A percentile compares a stretch with the other conserved stretches of the same genome.
These are phyloP conservation scores for Ectobius pallidus DNA, from an alignment of 2,888 invertebrate genomes.

Conservation along the genomic window DNA sequence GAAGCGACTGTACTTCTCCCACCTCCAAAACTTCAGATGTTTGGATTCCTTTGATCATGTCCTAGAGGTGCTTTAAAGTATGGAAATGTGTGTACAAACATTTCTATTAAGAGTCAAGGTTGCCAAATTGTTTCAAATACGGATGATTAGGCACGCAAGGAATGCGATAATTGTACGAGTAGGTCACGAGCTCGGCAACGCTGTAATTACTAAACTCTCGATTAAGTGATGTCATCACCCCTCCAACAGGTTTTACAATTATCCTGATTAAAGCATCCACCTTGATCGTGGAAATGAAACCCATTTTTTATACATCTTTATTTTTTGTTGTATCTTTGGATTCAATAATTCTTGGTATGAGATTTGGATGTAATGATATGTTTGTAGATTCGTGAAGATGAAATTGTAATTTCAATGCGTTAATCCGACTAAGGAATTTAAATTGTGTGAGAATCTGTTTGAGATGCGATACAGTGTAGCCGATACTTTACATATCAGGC, in stretches of 20 bases:
- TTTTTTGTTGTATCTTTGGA: no score
- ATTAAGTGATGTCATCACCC: conserved; percentile 28
- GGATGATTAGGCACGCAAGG: conserved; percentile 20
- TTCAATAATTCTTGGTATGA: background rate
- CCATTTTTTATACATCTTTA: no score
- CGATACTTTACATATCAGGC: background rate
- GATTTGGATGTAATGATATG: background rate
- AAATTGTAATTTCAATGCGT: background rate
- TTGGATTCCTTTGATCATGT: no score
- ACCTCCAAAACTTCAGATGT: no score
- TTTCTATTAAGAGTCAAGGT: conserved; percentile 23
- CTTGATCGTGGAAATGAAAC: no score
- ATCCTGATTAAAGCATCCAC: background rate
- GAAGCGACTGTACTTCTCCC: no score
- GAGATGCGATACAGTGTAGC: no score
- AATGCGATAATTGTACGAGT: conserved; percentile 8
- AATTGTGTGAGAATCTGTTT: no score
- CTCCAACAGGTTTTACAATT: background rate
- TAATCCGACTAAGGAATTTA: no score
- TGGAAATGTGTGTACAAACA: background rate
- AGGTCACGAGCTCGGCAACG: conserved; percentile 2
- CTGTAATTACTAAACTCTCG: conserved; percentile 17
- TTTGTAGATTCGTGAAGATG: background rate
- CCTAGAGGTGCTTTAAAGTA: no score
- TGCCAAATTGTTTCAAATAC: conserved; percentile 25